Evolutionary conservation across 2,888 invertebrate genomes (phyloP).

Genomic region (Tachina grossa): DNA sequence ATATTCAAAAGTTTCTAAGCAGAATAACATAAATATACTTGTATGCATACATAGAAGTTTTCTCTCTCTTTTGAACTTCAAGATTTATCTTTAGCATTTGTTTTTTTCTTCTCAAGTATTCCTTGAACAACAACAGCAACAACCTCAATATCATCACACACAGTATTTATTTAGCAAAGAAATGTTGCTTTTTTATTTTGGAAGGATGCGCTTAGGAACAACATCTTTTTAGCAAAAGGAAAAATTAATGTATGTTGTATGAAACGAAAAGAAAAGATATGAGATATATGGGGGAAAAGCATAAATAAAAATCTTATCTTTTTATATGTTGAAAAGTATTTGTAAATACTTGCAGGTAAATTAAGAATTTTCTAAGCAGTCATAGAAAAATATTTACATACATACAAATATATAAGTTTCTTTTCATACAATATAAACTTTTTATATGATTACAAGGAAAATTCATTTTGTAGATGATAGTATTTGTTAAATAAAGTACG

Average conservation of each 20-base stretch:
- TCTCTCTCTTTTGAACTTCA: slow-evolving; percentile 36
- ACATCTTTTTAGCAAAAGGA: slow-evolving; percentile 43
- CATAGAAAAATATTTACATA: slow-evolving; percentile 20
- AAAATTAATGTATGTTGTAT: not conserved
- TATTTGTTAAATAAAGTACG: slow-evolving; percentile 33
- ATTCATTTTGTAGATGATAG: not conserved
- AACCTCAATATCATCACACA: slow-evolving; percentile 50
- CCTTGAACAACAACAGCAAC: slow-evolving; percentile 25
- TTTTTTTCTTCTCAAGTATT: slow-evolving; percentile 42
- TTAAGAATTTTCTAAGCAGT: slow-evolving; percentile 55
- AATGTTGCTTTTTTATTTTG: slow-evolving; percentile 23
- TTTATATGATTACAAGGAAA: slow-evolving; percentile 38
- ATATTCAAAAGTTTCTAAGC: slow-evolving; percentile 33
- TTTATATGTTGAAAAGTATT: slow-evolving; percentile 20
- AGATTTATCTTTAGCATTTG: slow-evolving; percentile 66
- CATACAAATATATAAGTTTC: not conserved
- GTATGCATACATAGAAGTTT: not conserved
- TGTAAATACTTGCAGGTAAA: slow-evolving; percentile 49
- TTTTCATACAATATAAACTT: not conserved
- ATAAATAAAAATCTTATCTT: slow-evolving; percentile 50
- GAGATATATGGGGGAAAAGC: no score
- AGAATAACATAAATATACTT: not conserved
- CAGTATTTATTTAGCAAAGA: slow-evolving; percentile 79
- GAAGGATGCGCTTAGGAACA: slow-evolving; percentile 19
- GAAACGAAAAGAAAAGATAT: slow-evolving; percentile 26